These are phyloP conservation scores for Sebastes taczanowskii DNA, from an alignment of 2,797 vertebrate species.

Conservation along the genomic window DNA sequence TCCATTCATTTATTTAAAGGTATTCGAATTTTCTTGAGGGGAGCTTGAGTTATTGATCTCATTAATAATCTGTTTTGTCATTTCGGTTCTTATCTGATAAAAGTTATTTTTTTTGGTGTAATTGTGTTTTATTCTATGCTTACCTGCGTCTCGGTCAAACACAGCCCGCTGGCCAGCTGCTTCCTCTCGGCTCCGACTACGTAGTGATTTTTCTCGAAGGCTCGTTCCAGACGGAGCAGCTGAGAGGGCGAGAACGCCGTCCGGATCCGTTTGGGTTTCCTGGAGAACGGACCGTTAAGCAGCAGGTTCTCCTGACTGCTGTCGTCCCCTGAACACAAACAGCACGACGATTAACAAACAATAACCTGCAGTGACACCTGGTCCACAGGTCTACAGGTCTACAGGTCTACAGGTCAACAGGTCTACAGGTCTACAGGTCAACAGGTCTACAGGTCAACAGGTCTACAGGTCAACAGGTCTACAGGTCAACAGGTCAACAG, in stretches of 20 bases:
- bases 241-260: slow-evolving; percentile 97
- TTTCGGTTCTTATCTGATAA: no score
- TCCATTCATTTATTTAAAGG: no score
- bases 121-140: background rate
- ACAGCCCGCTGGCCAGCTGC: slow-evolving; percentile 93
- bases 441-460: no score
- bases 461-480: no score
- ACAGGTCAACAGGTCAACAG: no score
- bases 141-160: slow-evolving; percentile 97
- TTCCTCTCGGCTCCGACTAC: slow-evolving; percentile 96
- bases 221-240: slow-evolving; percentile 92
- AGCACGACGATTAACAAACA: background rate
- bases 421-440: no score
- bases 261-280: slow-evolving; percentile 96
- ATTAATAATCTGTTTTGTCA: no score
- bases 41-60: no score
- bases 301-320: slow-evolving; percentile 92
- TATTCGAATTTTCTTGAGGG: no score
- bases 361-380: background rate
- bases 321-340: slow-evolving; percentile 85
- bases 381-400: no score
- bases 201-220: slow-evolving; percentile 98
- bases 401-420: no score
- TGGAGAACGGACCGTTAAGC: slow-evolving; percentile 93
- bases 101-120: no score